Conservation (phyloP, 2,113 vertebrate genomes). For the Nycticorax nycticorax region DNA sequence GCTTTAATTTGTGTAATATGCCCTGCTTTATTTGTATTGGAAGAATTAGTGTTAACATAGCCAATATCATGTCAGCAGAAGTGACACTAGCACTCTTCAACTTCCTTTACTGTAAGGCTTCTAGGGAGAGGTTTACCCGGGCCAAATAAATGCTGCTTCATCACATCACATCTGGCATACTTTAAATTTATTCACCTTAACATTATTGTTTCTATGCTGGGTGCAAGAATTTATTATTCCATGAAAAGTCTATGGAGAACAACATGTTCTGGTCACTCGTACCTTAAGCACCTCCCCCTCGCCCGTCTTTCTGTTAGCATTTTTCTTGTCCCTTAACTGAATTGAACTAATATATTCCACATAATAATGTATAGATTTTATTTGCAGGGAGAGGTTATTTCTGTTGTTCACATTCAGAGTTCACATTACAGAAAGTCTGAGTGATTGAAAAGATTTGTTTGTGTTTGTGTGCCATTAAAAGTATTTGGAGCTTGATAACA, state of each 20-base stretch:
- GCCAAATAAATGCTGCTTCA: neutral
- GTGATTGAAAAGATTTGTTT: neutral
- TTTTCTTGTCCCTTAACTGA: neutral
- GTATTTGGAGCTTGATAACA: neutral
- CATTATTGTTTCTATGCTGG: neutral
- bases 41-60: neutral
- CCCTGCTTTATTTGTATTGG: neutral
- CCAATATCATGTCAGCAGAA: neutral
- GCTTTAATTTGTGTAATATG: neutral
- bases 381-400: neutral
- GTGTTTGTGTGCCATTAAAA: neutral
- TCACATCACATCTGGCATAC: neutral
- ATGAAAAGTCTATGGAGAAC: neutral
- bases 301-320: neutral
- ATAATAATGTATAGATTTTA: neutral
- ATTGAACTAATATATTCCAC: neutral
- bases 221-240: neutral
- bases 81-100: neutral
- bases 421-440: neutral
- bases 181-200: neutral
- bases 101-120: neutral
- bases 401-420: neutral
- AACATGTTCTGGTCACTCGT: neutral
- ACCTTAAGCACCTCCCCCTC: neutral
- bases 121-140: neutral